Percentiles rank a stretch among this genome's conserved stretches.
These are phyloP conservation scores for Procapra przewalskii DNA, from an alignment of 2,113 vertebrate genomes.

Conservation along the genomic window DNA sequence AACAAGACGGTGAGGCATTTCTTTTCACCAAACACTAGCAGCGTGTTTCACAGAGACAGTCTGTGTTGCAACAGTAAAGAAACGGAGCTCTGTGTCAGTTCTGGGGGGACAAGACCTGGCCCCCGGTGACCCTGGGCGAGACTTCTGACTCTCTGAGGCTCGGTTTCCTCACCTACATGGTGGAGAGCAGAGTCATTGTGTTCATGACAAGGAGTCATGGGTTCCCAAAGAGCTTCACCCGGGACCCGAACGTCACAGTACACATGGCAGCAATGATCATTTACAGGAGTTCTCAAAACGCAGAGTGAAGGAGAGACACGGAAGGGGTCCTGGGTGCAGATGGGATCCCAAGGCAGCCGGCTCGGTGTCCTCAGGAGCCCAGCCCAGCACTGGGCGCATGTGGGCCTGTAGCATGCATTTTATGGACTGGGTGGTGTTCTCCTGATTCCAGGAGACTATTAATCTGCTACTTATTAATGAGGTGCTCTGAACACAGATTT, in stretches of 20 bases:
- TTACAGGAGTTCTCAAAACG: not conserved
- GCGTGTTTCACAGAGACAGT: not conserved
- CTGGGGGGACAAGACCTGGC: not conserved
- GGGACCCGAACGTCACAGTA: not conserved
- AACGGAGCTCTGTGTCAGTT: not conserved
- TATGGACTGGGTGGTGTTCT: not conserved
- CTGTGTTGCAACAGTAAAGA: not conserved
- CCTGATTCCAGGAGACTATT: not conserved
- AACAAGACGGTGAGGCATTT: not conserved
- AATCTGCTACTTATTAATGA: constrained; percentile 33
- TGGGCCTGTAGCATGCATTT: not conserved
- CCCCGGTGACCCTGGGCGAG: not conserved
- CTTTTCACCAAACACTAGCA: not conserved
- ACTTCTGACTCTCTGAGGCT: not conserved
- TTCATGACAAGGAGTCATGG: not conserved
- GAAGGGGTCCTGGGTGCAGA: not conserved
- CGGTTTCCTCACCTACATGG: not conserved
- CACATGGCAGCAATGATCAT: not conserved
- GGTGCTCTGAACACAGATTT: constrained; percentile 18
- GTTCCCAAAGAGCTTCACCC: not conserved
- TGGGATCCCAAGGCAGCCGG: not conserved
- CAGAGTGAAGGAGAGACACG: not conserved
- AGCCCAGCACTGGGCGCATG: not conserved
- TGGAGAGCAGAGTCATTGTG: not conserved
- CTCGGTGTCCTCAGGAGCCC: not conserved